These are phyloP conservation scores for Aphelinus certus DNA, from an alignment of 1,140 invertebrate genomes.

Conservation along the genomic window DNA sequence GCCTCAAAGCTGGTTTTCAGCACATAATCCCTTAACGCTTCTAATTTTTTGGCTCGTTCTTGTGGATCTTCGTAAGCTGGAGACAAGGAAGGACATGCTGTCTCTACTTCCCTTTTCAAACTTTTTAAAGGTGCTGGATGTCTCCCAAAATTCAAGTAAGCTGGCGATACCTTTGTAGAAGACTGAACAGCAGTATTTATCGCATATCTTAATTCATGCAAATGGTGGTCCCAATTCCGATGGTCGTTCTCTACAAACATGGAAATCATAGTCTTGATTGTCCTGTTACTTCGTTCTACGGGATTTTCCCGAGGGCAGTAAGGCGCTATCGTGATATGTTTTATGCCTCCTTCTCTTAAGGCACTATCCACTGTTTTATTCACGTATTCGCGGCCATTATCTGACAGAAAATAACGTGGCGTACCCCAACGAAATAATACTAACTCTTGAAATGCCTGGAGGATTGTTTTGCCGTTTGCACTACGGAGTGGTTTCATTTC, in stretches of 20 bases:
- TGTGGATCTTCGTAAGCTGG: no score
- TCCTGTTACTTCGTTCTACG: neutral
- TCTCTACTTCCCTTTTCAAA: constrained; percentile 1
- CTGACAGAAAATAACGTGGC: constrained; percentile 52
- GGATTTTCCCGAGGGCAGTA: neutral
- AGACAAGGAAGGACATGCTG: no score
- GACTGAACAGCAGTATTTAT: constrained; percentile 19
- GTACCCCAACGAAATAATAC: constrained; percentile 50
- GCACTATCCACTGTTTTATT: no score
- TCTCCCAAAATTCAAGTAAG: constrained; percentile 21
- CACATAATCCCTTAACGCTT: no score
- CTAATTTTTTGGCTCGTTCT: no score
- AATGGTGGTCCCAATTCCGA: neutral
- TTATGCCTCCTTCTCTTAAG: neutral
- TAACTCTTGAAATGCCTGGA: constrained; percentile 44
- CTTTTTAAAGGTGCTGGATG: constrained; percentile 1
- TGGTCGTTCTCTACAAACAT: neutral
- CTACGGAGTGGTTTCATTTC: constrained; percentile 42
- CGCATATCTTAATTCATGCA: constrained; percentile 20
- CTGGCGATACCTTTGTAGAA: constrained; percentile 12
- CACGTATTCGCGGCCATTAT: constrained; percentile 52
- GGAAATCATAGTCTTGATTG: neutral
- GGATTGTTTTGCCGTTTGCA: constrained; percentile 46
- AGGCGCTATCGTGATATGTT: neutral
- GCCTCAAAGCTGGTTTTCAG: no score